Evolutionary conservation across 2,113 vertebrate genomes (phyloP), one percentile per base, ranked within the genome.

Genomic region (Scopus umbretta): DNA sequence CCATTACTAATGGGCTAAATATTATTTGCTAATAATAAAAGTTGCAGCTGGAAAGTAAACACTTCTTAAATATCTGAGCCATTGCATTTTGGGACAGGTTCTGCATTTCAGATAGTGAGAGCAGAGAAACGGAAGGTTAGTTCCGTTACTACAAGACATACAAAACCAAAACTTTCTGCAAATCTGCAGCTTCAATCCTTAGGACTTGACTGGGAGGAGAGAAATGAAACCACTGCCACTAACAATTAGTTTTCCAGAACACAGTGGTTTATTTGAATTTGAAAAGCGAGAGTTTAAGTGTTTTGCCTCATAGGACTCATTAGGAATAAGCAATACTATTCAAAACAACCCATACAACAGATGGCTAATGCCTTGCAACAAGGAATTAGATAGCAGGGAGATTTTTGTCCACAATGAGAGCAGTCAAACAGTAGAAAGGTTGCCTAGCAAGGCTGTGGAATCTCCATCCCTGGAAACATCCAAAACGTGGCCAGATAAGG

Each of bases 231-330:
- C 66, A 61, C 27, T 25, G 34, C 34, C 56, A 84, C 52, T 23
- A 75, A 81, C 84, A 84, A 80, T 73, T 73, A 80, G 63, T 55
- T 86, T 11, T 65, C 30, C 30, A 92, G 56, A 84, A 72, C 76
- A 91, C 29, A 56, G 72, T 49, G 40, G 47, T 72, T 94, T 93
- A 86, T 93, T 83, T 94, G 50, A 92, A 95, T 92, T 73, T 94
- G 80, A 93, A 96, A 93, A 95, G 91, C 56, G 36, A 81, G 86
- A 92, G 89, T 95, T 92, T 81, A 95, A 96, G 45, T 91, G 76
- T 75, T 95, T 97, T 87, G 80, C 92, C 88, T 94, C 65, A 32
- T 21, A 90, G 73, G 68, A 59, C 62, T 83, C 83, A 84, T 81
- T 75, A 75, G 52, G 88, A 86, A 87, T 49, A 91, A 91, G 65